phyloP scores from a whole-genome alignment of 2,888 invertebrate species.

The Eulithis testata region DNA sequence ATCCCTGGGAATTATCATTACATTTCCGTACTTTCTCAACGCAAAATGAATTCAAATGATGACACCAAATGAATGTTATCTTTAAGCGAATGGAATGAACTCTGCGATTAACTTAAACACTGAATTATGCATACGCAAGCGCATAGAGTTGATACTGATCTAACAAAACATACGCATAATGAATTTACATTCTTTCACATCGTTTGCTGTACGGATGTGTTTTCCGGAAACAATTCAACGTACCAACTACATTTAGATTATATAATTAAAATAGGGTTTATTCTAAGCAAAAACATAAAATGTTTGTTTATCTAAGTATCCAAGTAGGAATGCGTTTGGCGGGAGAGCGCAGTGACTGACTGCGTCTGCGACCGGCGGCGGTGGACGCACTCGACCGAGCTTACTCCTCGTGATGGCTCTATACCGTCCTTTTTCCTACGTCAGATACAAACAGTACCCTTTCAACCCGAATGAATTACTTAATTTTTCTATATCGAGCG shows the following conservation, averaged over 20 bases:
- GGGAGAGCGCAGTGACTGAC: conserved; percentile 61
- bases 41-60: conserved; percentile 54
- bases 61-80: conserved; percentile 43
- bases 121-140: conserved; percentile 59
- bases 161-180: conserved; percentile 66
- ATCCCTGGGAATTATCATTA: conserved; percentile 55
- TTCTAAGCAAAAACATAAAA: too few relatives aligned
- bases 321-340: conserved; percentile 73
- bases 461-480: conserved; percentile 81
- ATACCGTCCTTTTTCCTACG: conserved; percentile 73
- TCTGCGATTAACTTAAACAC: conserved; percentile 55
- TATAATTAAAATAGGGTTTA: conserved; percentile 40
- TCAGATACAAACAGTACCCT: conserved; percentile 80
- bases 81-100: conserved; percentile 48
- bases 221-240: conserved; percentile 79
- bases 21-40: conserved; percentile 53
- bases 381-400: conserved; percentile 72
- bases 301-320: conserved; percentile 82
- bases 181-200: conserved; percentile 73
- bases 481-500: conserved; percentile 76
- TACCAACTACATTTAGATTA: conserved; percentile 66
- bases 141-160: conserved; percentile 66
- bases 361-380: conserved; percentile 38
- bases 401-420: conserved; percentile 70
- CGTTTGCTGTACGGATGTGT: conserved; percentile 59